Percentiles rank a stretch among this genome's conserved stretches.
phyloP scores from a whole-genome alignment of 1,140 invertebrate species.

The Mycetomoellerius zeteki region DNA sequence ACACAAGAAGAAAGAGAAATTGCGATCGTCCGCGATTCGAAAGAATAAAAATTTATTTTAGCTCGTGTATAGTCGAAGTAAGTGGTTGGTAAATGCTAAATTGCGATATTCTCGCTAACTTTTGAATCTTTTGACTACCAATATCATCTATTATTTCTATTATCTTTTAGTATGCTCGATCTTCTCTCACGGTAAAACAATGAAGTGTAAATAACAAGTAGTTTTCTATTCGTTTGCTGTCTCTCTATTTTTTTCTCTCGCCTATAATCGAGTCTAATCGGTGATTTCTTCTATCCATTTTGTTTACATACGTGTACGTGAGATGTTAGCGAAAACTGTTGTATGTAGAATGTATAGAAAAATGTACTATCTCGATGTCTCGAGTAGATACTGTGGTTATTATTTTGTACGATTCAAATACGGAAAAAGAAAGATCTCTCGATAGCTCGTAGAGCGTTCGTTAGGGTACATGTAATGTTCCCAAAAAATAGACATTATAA shows the following conservation, averaged over 20 bases:
- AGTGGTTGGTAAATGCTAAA: slow-evolving; percentile 19
- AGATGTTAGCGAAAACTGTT: slow-evolving; percentile 36
- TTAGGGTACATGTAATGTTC: slow-evolving; percentile 52
- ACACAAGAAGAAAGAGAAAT: slow-evolving; percentile 49
- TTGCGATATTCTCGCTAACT: neutral
- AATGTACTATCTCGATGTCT: slow-evolving; percentile 18
- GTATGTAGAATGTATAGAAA: slow-evolving; percentile 40
- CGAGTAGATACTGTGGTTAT: neutral
- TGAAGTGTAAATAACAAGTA: neutral
- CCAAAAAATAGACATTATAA: slow-evolving; percentile 12
- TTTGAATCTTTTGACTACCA: neutral
- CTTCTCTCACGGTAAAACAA: neutral
- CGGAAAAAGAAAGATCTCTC: slow-evolving; percentile 4
- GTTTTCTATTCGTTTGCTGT: slow-evolving; percentile 7
- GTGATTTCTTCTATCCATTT: slow-evolving; percentile 2
- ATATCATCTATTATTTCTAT: neutral
- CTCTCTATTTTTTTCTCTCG: neutral
- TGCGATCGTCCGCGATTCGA: slow-evolving; percentile 63
- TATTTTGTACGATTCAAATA: slow-evolving; percentile 46
- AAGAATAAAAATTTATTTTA: slow-evolving; percentile 61
- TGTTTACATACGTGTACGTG: neutral
- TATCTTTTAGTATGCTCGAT: slow-evolving; percentile 4
- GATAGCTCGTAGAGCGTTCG: slow-evolving; percentile 27
- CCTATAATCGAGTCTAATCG: neutral
- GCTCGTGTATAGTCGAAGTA: slow-evolving; percentile 56